Conservation (phyloP, 2,888 invertebrate species). For the Adelognathus sp. region DNA sequence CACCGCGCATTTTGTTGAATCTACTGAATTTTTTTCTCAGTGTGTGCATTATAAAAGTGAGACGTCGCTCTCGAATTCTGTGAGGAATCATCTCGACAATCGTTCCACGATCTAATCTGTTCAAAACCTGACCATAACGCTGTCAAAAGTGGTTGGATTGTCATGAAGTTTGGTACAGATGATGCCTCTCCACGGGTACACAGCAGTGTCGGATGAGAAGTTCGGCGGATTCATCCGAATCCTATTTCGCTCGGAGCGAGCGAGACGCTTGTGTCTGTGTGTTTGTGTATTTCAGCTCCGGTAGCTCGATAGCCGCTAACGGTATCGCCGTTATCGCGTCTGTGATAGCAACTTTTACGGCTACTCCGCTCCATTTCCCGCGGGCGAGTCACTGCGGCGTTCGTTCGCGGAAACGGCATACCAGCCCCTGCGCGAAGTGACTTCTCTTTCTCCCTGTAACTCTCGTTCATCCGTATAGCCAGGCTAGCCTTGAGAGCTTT, state of each 20-base stretch:
- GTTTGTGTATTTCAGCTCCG: conserved; percentile 25
- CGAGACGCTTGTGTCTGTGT: background rate
- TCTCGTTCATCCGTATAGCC: conserved; percentile 14
- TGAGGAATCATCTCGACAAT: background rate
- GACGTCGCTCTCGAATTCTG: background rate
- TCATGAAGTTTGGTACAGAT: conserved; percentile 20
- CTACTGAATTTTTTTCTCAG: background rate
- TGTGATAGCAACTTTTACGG: conserved; percentile 74
- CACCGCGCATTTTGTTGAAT: too few species aligned
- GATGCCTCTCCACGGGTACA: conserved; percentile 12
- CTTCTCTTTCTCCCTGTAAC: conserved; percentile 19
- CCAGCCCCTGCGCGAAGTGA: conserved; percentile 34
- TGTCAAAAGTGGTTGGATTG: conserved; percentile 26
- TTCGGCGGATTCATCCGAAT: conserved; percentile 58
- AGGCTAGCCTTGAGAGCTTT: conserved; percentile 41
- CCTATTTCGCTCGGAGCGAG: conserved; percentile 46
- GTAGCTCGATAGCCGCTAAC: conserved; percentile 60
- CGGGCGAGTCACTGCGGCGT: conserved; percentile 53
- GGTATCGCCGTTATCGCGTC: conserved; percentile 68
- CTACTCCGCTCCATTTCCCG: conserved; percentile 69
- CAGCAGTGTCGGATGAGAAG: conserved; percentile 28
- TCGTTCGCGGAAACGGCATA: conserved; percentile 32
- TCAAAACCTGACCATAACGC: conserved; percentile 24
- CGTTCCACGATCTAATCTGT: conserved; percentile 26
- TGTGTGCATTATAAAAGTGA: background rate